Base-by-base conservation (phyloP, 2,888 invertebrate species). In the Hartigia nigra region DNA sequence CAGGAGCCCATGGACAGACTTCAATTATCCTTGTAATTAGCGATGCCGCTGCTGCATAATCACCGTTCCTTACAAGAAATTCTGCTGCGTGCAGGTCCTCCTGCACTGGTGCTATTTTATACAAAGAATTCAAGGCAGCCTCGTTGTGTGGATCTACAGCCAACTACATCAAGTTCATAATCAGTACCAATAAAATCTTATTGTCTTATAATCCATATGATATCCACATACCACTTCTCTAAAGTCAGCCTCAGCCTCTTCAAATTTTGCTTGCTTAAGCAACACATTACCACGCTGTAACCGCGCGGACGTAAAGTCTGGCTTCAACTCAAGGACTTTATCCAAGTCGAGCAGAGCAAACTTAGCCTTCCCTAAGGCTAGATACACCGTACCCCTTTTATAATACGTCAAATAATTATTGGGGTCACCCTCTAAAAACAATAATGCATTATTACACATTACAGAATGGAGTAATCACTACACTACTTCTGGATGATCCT, bases 361-460 rank as follows among this genome's bases (percentile, higher is more conserved):
- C 91, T 97, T 97, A 0, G 98, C 96, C 93, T 98, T 98, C 75
- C 98, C 98, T 85, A 99, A 93, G 12, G 99, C 99, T 90, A 99
- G 94, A 92, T 97, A 99, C 0, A 98, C 98, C 0, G 99, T 98
- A 74, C 98, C 99, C 86, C 99, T 94, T 92, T 98, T 97, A 92
- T 97, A 99, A 90, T 97, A 97, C 77, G 98, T 98, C 91, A 99
- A 94, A 92, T 99, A 99, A 92, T 99, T 99, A 84, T 94, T 94
- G 70, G 98, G 97, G 92, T 99, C 99, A 23, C 97, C 97, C 93
- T 99, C 99, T 98, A 34, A 81, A 1, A 79, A 77, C 11, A 70
- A 69, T 55, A 69, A 74, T 34, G 35, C 77, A 31, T 14, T 5
- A 72, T 72, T 55, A 23, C 55, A 23, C 55, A 23, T 55, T 55